Percentiles rank a stretch among this genome's conserved stretches.
Evolutionary conservation across 2,888 invertebrate genomes (phyloP).

Genomic region (Acanthoscelides obtectus): DNA sequence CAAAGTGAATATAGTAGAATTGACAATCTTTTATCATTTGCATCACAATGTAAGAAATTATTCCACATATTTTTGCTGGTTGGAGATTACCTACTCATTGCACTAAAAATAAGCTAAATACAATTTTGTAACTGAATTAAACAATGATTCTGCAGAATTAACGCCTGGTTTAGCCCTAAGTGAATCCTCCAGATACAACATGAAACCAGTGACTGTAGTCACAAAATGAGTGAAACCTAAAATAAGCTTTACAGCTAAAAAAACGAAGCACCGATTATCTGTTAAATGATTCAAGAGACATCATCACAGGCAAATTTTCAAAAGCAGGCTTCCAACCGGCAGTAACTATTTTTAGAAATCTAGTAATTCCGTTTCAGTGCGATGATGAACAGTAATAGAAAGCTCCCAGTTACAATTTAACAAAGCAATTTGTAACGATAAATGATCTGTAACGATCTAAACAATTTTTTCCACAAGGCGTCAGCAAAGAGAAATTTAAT

Average conservation of each 20-base stretch:
- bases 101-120: no score
- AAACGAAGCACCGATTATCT: not conserved
- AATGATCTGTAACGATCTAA: not conserved
- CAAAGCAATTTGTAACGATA: not conserved
- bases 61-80: no score
- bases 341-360: not conserved
- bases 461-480: not conserved
- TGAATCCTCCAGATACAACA: no score
- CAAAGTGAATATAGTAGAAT: no score
- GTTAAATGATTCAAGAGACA: not conserved
- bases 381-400: not conserved
- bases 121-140: no score
- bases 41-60: no score
- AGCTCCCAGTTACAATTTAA: not conserved
- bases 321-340: not conserved
- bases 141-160: no score
- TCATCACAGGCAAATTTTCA: conserved; percentile 2
- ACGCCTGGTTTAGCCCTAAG: no score
- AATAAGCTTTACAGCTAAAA: not conserved
- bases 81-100: no score
- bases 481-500: not conserved
- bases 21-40: no score
- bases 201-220: no score
- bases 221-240: no score
- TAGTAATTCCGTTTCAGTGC: not conserved